A percentile compares a stretch with the other conserved stretches of the same genome.
Conservation (phyloP, 1,140 invertebrate genomes). For the Listronotus oregonensis region DNA sequence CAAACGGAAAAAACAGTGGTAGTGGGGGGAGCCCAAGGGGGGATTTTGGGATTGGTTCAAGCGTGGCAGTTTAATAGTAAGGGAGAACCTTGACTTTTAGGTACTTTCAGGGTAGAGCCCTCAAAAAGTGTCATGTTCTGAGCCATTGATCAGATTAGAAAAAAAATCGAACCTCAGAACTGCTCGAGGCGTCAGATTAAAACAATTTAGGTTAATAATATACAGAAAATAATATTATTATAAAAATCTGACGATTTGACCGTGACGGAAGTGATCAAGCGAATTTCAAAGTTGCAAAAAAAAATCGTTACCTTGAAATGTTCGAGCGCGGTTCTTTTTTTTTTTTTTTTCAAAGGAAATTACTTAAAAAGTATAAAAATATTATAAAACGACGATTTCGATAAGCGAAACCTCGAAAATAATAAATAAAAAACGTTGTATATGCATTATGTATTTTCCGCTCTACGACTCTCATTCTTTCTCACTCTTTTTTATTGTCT, state of each 20-base stretch:
- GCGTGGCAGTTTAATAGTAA: too few species aligned
- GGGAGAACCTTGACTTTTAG: too few species aligned
- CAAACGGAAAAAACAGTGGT: too few species aligned
- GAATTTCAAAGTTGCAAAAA: conserved; percentile 7
- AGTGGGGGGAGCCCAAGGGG: too few species aligned
- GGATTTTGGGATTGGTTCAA: too few species aligned
- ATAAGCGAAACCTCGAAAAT: conserved; percentile 3
- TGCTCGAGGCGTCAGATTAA: neutral
- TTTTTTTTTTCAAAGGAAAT: conserved; percentile 4
- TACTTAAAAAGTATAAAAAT: conserved; percentile 9
- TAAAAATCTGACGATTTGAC: conserved; percentile 14
- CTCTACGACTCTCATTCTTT: neutral
- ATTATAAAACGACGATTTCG: conserved; percentile 2
- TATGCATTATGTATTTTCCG: conserved; percentile 4
- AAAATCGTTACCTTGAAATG: conserved; percentile 18
- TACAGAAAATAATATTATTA: neutral
- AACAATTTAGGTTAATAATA: neutral
- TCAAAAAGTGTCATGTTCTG: too few species aligned
- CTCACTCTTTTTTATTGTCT: neutral
- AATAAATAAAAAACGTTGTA: neutral
- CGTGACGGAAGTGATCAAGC: neutral
- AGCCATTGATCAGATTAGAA: neutral
- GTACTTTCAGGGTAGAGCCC: too few species aligned
- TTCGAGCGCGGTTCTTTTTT: conserved; percentile 11
- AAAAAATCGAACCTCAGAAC: conserved; percentile 2